phyloP scores from a whole-genome alignment of 2,113 vertebrate species.

The Crocuta crocuta region DNA sequence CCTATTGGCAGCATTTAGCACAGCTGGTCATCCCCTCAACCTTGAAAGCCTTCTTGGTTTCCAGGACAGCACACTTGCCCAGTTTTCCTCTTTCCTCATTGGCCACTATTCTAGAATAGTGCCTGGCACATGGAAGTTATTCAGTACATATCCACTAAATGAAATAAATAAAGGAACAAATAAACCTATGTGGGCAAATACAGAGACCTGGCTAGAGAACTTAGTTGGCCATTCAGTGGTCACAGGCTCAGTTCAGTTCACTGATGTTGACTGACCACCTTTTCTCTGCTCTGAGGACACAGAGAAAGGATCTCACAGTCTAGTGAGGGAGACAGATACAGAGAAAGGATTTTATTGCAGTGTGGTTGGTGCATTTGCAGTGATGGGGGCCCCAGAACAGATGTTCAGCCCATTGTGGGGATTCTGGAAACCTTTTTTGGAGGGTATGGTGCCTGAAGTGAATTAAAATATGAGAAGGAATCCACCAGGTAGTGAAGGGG shows the following conservation, averaged over 20 bases:
- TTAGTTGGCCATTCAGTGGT: constrained; percentile 10
- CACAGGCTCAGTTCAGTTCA: background rate
- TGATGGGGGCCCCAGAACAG: background rate
- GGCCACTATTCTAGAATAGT: constrained; percentile 41
- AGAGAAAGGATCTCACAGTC: background rate
- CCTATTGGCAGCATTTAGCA: constrained; percentile 25
- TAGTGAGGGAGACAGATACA: background rate
- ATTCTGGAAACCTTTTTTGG: constrained; percentile 31
- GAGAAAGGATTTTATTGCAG: background rate
- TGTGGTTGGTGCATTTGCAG: background rate
- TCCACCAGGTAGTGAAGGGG: background rate
- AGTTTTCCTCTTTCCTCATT: background rate
- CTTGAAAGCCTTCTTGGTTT: constrained; percentile 49
- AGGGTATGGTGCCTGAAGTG: background rate
- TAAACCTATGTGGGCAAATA: background rate
- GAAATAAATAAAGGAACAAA: constrained; percentile 2
- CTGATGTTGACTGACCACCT: background rate
- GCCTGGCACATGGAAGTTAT: background rate
- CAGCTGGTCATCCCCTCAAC: background rate
- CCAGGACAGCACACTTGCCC: background rate
- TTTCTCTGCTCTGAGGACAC: constrained; percentile 44
- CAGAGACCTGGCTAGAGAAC: background rate
- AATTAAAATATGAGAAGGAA: constrained; percentile 33
- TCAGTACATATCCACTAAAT: background rate
- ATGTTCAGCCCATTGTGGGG: background rate